A percentile compares a stretch with the other conserved stretches of the same genome.
Evolutionary conservation across 2,797 vertebrate genomes (phyloP).

Genomic region (Xenops minutus): DNA sequence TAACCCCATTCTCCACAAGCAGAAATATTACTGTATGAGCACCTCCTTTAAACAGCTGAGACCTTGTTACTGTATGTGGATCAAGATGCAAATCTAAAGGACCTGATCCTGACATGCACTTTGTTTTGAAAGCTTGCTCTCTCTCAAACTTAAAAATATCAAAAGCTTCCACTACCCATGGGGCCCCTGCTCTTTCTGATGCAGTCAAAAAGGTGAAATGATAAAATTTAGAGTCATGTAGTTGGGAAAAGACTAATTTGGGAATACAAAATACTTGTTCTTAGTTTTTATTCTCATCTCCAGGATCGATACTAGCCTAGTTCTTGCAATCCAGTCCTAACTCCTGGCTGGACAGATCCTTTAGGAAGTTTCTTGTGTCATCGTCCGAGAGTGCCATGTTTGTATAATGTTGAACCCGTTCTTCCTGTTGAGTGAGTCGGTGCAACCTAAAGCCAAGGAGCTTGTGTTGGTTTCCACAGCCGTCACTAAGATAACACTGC

Average conservation of each 20-base stretch:
- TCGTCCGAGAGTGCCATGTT: not conserved
- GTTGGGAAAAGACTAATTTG: not conserved
- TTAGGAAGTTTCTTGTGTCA: not conserved
- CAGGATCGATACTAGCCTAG: not conserved
- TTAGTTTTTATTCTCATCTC: not conserved
- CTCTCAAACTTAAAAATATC: not conserved
- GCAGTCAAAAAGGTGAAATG: not conserved
- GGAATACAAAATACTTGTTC: not conserved
- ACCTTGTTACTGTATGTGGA: not conserved
- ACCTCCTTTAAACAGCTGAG: not conserved
- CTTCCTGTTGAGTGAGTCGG: not conserved
- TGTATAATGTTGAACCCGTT: not conserved
- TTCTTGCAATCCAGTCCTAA: not conserved
- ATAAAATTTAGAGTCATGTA: not conserved
- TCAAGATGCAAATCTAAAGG: not conserved
- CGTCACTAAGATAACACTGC: fast-evolving
- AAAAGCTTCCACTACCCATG: not conserved
- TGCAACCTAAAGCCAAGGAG: not conserved
- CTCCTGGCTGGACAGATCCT: not conserved
- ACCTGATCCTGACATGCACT: not conserved
- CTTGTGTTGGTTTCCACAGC: not conserved
- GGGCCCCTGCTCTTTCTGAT: not conserved
- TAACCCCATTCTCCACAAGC: not conserved
- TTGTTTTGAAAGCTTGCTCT: not conserved
- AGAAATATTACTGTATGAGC: not conserved